Evolutionary conservation across 2,888 invertebrate genomes (phyloP).

Genomic region (Aleiodes testaceus): DNA sequence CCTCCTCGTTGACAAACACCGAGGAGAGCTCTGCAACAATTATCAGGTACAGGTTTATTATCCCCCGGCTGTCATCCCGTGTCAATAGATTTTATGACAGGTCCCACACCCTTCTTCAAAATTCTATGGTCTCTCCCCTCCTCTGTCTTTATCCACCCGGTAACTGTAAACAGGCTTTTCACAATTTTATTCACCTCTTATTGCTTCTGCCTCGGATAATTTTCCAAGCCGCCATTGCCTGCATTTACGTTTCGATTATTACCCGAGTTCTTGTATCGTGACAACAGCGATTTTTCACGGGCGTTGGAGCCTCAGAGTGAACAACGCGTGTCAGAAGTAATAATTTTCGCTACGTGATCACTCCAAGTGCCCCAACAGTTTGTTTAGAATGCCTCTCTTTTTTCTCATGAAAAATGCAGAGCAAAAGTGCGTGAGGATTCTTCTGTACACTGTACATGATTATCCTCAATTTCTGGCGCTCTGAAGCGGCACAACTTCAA

Average conservation of each 20-base stretch:
- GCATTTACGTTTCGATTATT: no score
- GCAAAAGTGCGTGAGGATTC: constrained; percentile 6
- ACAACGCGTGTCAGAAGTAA: constrained; percentile 38
- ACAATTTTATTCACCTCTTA: no score
- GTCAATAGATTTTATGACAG: constrained; percentile 40
- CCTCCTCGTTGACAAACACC: constrained; percentile 37
- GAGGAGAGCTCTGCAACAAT: constrained; percentile 9
- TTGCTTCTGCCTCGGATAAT: background rate
- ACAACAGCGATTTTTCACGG: constrained; percentile 2
- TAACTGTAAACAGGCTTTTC: background rate
- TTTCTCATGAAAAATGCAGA: constrained; percentile 7
- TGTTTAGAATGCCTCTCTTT: constrained; percentile 29
- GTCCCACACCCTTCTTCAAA: constrained; percentile 25
- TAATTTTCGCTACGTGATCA: constrained; percentile 28
- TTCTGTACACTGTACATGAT: constrained; percentile 6
- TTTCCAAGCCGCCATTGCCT: background rate
- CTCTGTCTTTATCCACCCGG: no score
- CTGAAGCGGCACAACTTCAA: constrained; percentile 22
- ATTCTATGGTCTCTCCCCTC: no score
- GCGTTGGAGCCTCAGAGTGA: constrained; percentile 8
- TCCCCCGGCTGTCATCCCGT: constrained; percentile 30
- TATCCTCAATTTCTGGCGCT: background rate
- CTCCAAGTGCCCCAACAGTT: constrained; percentile 10
- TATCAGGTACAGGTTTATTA: constrained; percentile 29
- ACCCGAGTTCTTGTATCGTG: no score